Base-by-base conservation (phyloP, 2,888 invertebrate species). In the Euplexia lucipara region DNA sequence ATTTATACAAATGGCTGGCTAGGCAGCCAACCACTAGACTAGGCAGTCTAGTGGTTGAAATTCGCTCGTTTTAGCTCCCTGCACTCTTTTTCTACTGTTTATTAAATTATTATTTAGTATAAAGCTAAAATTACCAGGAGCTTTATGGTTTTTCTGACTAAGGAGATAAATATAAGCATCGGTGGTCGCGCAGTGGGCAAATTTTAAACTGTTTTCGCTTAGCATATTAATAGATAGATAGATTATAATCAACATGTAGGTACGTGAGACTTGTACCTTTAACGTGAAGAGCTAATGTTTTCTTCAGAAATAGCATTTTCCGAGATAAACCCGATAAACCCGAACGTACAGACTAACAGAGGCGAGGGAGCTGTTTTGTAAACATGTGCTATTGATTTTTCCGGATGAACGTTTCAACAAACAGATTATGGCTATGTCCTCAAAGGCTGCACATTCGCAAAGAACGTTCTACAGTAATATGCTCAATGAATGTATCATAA, bases 301-400 rank as follows among this genome's bases (percentile, higher is more conserved):
- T 41, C 26, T 30, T 18, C 16, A 35, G 14, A 32, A 37, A 26
- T 26, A 26, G 26, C 2, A 48, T 41, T 62, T 62, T 45, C 30
- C 14, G 41, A 70, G 32, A 47, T 34, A 52, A 70, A 18, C 51
- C 32, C 20, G 26, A n/a, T n/a, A n/a, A n/a, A n/a, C n/a, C n/a
- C n/a, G 63, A 26, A 9, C 51, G 16, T 18, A 61, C 35, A 20
- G 14, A 42, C 52, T 32, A 32, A 63, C 48, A 62, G 49, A 49
- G 49, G n/a, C 45, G 22, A 41, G 9, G 20, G 14, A 42, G 37
- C 41, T 56, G 42, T 70, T 63, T 70, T 52, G 52, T 70, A 70
- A 70, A 70, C 51, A 70, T 34, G 52, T 37, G n/a, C 14, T 70
- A 70, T 70, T 70, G 45, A 70, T 63, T 70, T 71, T 53, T 64